Base-by-base conservation (phyloP, 2,797 vertebrate species). In the Darevskia nairensis region DNA sequence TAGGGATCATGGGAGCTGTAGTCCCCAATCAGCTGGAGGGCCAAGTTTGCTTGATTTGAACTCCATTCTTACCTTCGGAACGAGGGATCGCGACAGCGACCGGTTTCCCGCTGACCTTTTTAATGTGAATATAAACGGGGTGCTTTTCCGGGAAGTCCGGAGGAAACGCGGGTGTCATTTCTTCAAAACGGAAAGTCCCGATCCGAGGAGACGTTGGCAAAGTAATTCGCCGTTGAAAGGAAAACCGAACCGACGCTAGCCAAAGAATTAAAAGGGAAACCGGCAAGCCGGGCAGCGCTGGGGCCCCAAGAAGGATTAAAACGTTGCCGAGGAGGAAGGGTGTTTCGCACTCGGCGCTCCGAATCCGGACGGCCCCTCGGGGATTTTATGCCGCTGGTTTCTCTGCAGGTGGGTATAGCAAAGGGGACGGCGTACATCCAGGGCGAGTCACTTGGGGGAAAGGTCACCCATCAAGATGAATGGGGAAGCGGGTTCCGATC, bases 401-500 rank as follows among this genome's bases (percentile, higher is more conserved):
- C 94, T 94, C 95, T 93, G 92, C 92, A 91, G 76, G 0, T 92
- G 91, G 8, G 87, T 86, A 94, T 92, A 93, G 92, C 0, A 68
- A 89, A 83, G 90, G 91, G 95, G 35, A 93, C 90, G 92, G 95
- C 94, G 95, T 74, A 95, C 90, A 90, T 90, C 87, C 92, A 94
- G 89, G 80, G 71, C 82, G 91, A 96, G 92, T 99, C 97, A 99
- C 96, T 99, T 99, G 59, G 98, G 98, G 92, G 98, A 99, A 94
- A 98, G 97, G 95, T 99, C 98, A 95, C 98, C 98, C 94, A 98
- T 97, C 81, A 98, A 97, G 84, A 98, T 96, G 93, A 98, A 98
- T 0, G 98, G 97, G 41, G 98, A 99, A 95, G 98, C 98, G 93
- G 98, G 97, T 92, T 98, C 98, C 61, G 98, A 98, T 78, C 98